phyloP scores from a whole-genome alignment of 2,888 invertebrate species.

The Steromphala cineraria region DNA sequence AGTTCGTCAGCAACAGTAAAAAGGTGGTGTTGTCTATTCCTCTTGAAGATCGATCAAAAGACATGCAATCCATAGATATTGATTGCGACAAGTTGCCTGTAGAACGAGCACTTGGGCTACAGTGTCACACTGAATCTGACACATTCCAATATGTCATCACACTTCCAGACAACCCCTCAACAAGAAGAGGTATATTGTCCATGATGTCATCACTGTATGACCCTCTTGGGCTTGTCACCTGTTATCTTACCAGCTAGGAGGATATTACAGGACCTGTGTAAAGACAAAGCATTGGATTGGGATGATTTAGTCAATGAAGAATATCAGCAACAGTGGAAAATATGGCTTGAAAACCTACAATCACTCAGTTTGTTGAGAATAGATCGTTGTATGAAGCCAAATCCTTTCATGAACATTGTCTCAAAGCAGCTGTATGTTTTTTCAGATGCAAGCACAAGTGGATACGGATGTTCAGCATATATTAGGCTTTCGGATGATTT shows the following conservation, averaged over 20 bases:
- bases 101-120: background rate
- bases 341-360: background rate
- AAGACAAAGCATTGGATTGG: background rate
- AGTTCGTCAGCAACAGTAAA: background rate
- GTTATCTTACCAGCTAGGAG: background rate
- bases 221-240: conserved; percentile 9
- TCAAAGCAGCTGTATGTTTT: background rate
- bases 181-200: background rate
- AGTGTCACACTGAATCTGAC: background rate
- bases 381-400: background rate
- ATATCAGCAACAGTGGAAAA: background rate
- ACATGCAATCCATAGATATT: background rate
- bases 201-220: background rate
- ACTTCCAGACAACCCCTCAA: background rate
- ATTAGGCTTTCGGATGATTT: background rate
- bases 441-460: background rate
- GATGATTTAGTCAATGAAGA: background rate
- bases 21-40: background rate
- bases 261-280: background rate
- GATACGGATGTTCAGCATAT: background rate
- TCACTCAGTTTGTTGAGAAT: background rate
- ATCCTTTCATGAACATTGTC: background rate
- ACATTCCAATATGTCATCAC: background rate
- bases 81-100: background rate
- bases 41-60: background rate